A percentile compares a stretch with the other conserved stretches of the same genome.
Conservation (phyloP, 1,140 invertebrate species). For the Diprion similis region DNA sequence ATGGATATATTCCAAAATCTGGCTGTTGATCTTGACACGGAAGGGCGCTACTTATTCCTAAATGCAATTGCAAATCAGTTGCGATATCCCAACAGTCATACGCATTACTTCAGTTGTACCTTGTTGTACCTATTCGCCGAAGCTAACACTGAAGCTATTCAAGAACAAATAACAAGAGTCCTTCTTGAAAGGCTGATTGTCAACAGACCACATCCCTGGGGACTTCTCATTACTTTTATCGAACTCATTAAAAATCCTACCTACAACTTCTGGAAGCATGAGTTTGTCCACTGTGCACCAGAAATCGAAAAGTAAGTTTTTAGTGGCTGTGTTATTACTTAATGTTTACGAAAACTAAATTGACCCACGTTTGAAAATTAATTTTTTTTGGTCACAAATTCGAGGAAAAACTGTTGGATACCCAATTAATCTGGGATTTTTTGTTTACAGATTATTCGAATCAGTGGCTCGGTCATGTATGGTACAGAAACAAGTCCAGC, state of each 20-base stretch:
- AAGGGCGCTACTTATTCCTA: conserved; percentile 95
- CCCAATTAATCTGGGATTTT: conserved; percentile 63
- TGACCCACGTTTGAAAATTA: neutral
- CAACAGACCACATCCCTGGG: conserved; percentile 99
- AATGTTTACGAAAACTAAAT: conserved; percentile 13
- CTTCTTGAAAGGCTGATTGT: conserved; percentile 96
- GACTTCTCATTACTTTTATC: conserved; percentile 97
- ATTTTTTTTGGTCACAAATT: conserved; percentile 34
- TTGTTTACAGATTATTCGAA: conserved; percentile 81
- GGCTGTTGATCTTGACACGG: conserved; percentile 95
- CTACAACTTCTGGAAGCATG: conserved; percentile 99
- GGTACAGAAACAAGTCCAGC: conserved; percentile 77
- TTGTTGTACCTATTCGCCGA: conserved; percentile 97
- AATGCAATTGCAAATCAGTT: conserved; percentile 99
- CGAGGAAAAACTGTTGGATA: conserved; percentile 69
- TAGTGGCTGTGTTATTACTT: neutral
- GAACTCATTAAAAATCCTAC: conserved; percentile 98
- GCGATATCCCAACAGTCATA: conserved; percentile 98
- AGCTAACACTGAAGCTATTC: conserved; percentile 96
- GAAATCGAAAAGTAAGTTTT: conserved; percentile 94
- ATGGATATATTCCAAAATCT: conserved; percentile 99
- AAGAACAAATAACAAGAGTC: conserved; percentile 91
- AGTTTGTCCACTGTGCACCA: conserved; percentile 98
- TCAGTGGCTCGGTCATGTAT: conserved; percentile 94
- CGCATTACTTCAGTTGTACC: conserved; percentile 98